Percentiles rank a stretch among this genome's conserved stretches.
Evolutionary conservation across 2,113 vertebrate genomes (phyloP).

Genomic region (Hippopotamus amphibius): DNA sequence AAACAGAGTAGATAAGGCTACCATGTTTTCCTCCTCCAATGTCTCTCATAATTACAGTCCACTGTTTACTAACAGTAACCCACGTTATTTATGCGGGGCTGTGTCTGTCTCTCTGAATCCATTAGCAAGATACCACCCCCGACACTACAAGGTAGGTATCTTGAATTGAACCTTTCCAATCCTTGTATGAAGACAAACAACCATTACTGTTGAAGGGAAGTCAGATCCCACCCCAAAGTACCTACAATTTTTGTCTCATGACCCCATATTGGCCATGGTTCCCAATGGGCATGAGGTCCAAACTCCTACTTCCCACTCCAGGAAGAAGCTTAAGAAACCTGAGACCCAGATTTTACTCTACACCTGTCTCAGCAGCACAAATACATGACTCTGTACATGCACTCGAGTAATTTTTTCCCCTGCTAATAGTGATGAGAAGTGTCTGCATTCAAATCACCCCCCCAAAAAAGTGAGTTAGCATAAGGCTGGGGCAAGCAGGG

Average conservation of each 20-base stretch:
- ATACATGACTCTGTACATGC: background rate
- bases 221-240: constrained; percentile 15
- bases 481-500: background rate
- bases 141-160: background rate
- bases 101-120: background rate
- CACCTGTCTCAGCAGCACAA: background rate
- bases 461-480: background rate
- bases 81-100: background rate
- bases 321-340: background rate
- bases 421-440: background rate
- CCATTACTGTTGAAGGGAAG: background rate
- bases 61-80: background rate
- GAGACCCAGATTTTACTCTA: background rate
- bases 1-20: background rate
- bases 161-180: background rate
- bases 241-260: background rate
- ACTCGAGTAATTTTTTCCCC: background rate
- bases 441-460: background rate
- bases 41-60: background rate
- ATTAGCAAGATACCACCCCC: background rate
- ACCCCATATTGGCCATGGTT: background rate
- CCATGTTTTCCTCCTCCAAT: background rate
- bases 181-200: background rate
- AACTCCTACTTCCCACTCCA: background rate
- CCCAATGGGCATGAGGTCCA: background rate